Conservation (phyloP, 2,797 vertebrate genomes). For the Melanotaenia trifasciata region DNA sequence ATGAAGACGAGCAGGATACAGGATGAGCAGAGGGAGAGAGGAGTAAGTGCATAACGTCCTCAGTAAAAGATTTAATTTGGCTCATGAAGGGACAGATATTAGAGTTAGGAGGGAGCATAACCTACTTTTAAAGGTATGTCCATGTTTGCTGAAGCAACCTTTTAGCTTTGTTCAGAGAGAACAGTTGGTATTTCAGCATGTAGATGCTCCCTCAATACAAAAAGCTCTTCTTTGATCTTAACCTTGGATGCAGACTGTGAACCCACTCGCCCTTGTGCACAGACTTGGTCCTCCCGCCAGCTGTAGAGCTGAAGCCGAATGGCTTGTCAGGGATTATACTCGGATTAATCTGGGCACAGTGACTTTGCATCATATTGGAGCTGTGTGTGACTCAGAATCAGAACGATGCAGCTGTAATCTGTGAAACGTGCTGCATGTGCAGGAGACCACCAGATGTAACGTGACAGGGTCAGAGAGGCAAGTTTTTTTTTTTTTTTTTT, state of each 20-base stretch:
- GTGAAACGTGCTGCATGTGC: conserved; percentile 67
- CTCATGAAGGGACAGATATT: conserved; percentile 37
- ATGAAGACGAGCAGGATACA: conserved; percentile 39
- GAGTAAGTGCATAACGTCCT: conserved; percentile 35
- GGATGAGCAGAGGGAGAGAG: conserved; percentile 17
- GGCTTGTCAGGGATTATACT: conserved; percentile 72
- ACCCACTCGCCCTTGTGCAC: conserved; percentile 2
- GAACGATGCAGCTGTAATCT: conserved; percentile 63
- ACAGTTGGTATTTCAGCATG: background rate
- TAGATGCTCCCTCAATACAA: background rate
- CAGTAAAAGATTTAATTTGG: conserved; percentile 48
- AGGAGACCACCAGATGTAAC: conserved; percentile 35
- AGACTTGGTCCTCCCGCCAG: conserved; percentile 25
- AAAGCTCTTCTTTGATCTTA: conserved; percentile 11
- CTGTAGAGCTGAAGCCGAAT: conserved; percentile 53
- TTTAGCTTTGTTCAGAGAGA: conserved; percentile 6
- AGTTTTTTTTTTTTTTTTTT: background rate
- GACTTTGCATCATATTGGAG: conserved; percentile 71
- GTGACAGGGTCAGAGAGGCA: conserved; percentile 38
- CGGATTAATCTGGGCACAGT: conserved; percentile 73
- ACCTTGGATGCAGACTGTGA: background rate
- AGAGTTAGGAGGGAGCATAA: conserved; percentile 19
- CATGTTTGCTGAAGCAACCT: conserved; percentile 2
- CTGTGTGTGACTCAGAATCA: conserved; percentile 53
- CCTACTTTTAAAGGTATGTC: background rate